Conservation (phyloP, 2,113 vertebrate genomes). For the Gallinago undulata region DNA sequence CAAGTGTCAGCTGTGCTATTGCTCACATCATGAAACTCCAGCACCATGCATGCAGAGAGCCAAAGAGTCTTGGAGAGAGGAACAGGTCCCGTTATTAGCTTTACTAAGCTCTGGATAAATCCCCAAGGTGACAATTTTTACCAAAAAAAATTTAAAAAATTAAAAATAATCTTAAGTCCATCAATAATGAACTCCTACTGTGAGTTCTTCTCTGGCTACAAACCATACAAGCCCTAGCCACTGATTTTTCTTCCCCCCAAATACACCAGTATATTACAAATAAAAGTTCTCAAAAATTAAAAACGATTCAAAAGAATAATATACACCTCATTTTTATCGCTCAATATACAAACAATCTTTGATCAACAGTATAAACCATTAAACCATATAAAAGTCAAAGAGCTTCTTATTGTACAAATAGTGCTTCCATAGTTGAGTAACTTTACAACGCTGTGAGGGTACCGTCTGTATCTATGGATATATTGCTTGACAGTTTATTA, state of each 20-base stretch:
- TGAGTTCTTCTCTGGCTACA: neutral
- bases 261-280: slow-evolving; percentile 56
- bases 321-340: slow-evolving; percentile 64
- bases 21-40: neutral
- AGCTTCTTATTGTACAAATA: slow-evolving; percentile 71
- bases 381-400: slow-evolving; percentile 69
- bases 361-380: slow-evolving; percentile 70
- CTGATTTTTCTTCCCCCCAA: neutral
- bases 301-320: slow-evolving; percentile 65
- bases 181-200: neutral
- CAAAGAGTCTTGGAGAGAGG: neutral
- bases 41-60: neutral
- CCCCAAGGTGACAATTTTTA: slow-evolving; percentile 3
- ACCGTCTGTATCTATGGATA: neutral
- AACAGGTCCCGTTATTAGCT: neutral
- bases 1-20: neutral
- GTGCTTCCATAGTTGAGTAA: slow-evolving; percentile 60
- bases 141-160: neutral
- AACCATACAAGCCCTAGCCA: slow-evolving; percentile 17
- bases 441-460: slow-evolving; percentile 49
- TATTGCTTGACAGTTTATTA: slow-evolving; percentile 38
- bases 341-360: slow-evolving; percentile 71
- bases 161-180: neutral
- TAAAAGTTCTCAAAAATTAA: slow-evolving; percentile 49
- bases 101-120: slow-evolving; percentile 43